Percentiles rank a stretch among this genome's conserved stretches.
phyloP scores from a whole-genome alignment of 2,113 vertebrate genomes.

The Ptilonorhynchus violaceus region DNA sequence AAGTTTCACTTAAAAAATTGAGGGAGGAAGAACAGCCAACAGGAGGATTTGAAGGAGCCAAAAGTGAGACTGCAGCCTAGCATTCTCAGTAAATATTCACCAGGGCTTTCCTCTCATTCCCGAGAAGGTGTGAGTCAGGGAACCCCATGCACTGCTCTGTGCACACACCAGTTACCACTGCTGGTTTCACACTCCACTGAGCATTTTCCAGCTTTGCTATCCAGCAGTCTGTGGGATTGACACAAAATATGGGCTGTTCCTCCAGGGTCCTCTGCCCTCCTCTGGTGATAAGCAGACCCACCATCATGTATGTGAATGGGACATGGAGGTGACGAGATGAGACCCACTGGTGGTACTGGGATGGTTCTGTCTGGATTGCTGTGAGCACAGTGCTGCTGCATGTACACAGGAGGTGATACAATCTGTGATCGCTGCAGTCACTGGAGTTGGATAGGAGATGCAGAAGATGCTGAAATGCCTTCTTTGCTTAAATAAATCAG shows the following conservation, averaged over 20 bases:
- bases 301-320: neutral
- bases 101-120: neutral
- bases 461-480: neutral
- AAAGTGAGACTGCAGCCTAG: neutral
- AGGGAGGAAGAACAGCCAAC: neutral
- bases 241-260: neutral
- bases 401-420: neutral
- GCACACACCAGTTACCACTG: neutral
- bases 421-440: neutral
- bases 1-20: neutral
- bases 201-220: neutral
- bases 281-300: neutral
- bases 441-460: neutral
- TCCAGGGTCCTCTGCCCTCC: neutral
- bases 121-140: neutral
- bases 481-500: neutral
- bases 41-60: neutral
- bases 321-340: neutral
- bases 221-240: neutral
- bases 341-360: neutral
- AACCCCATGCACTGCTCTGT: neutral
- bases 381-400: neutral
- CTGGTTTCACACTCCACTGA: neutral
- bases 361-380: neutral
- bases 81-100: neutral